phyloP scores from a whole-genome alignment of 2,113 vertebrate genomes.

The Aleadryas rufinucha region DNA sequence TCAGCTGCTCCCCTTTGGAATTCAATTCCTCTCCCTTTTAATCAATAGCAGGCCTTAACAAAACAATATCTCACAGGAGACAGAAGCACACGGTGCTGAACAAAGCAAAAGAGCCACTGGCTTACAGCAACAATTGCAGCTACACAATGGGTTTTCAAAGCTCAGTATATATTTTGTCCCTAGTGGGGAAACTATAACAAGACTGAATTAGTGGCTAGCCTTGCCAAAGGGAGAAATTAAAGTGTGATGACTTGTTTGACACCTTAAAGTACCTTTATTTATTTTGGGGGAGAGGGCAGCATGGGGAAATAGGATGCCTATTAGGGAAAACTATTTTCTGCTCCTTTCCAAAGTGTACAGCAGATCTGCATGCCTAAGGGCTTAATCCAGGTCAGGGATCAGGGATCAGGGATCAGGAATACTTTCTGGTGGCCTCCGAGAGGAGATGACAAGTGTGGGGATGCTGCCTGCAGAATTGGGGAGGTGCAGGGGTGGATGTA shows the following conservation, averaged over 20 bases:
- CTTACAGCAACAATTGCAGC: slow-evolving; percentile 56
- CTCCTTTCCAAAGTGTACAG: neutral
- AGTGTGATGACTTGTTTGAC: neutral
- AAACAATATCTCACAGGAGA: slow-evolving; percentile 63
- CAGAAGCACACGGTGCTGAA: slow-evolving; percentile 47
- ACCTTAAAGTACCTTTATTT: slow-evolving; percentile 43
- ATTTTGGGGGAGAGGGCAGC: neutral
- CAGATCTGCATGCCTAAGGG: neutral
- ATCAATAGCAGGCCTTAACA: slow-evolving; percentile 60
- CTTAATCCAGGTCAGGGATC: neutral
- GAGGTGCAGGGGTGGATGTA: accelerated
- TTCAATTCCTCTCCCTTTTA: slow-evolving; percentile 53
- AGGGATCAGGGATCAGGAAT: neutral
- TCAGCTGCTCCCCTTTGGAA: slow-evolving; percentile 24
- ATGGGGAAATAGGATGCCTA: neutral
- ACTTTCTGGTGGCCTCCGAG: neutral
- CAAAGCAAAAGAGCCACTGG: slow-evolving; percentile 55
- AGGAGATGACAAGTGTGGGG: neutral
- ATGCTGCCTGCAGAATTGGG: accelerated
- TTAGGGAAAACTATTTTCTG: neutral
- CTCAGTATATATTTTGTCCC: slow-evolving; percentile 59
- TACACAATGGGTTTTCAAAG: slow-evolving; percentile 58
- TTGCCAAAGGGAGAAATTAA: slow-evolving; percentile 58
- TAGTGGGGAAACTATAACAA: slow-evolving; percentile 55
- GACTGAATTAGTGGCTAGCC: slow-evolving; percentile 50